Evolutionary conservation across 1,140 invertebrate genomes (phyloP).

Genomic region (Trinorchestia longiramus): DNA sequence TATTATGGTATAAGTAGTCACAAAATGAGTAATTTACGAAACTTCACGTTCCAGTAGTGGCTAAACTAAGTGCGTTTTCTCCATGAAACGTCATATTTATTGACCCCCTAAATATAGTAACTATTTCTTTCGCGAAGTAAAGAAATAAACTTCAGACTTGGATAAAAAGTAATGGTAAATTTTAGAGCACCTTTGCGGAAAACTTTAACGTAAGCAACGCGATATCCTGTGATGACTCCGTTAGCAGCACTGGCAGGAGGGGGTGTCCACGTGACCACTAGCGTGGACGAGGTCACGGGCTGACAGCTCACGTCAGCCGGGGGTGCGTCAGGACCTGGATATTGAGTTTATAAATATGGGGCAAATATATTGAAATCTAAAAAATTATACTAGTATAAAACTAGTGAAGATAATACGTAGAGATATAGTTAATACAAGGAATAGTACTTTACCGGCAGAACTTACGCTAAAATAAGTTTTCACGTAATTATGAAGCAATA

Average conservation of each 20-base stretch:
- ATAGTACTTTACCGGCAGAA: background rate
- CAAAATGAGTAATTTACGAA: background rate
- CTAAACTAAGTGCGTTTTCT: background rate
- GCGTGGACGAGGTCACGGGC: slow-evolving; percentile 81
- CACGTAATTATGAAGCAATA: too few relatives aligned
- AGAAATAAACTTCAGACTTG: background rate
- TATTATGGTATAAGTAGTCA: background rate
- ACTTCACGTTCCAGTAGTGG: background rate
- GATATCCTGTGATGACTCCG: slow-evolving; percentile 81
- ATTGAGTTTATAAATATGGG: slow-evolving; percentile 13
- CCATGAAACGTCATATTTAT: background rate
- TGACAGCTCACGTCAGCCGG: slow-evolving; percentile 79
- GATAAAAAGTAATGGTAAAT: background rate
- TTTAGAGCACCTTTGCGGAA: background rate
- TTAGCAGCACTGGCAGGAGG: slow-evolving; percentile 78
- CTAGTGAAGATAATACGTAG: background rate
- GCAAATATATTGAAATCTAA: background rate
- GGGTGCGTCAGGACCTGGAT: slow-evolving; percentile 70
- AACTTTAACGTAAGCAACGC: slow-evolving; percentile 72
- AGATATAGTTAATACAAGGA: too few relatives aligned
- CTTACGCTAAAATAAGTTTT: background rate
- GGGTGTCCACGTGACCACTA: slow-evolving; percentile 82
- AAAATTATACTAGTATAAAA: background rate
- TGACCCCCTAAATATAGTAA: background rate
- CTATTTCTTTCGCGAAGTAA: background rate